A percentile compares a stretch with the other conserved stretches of the same genome.
Evolutionary conservation across 2,797 vertebrate species (phyloP).

Genomic region (Caiman crocodilus): DNA sequence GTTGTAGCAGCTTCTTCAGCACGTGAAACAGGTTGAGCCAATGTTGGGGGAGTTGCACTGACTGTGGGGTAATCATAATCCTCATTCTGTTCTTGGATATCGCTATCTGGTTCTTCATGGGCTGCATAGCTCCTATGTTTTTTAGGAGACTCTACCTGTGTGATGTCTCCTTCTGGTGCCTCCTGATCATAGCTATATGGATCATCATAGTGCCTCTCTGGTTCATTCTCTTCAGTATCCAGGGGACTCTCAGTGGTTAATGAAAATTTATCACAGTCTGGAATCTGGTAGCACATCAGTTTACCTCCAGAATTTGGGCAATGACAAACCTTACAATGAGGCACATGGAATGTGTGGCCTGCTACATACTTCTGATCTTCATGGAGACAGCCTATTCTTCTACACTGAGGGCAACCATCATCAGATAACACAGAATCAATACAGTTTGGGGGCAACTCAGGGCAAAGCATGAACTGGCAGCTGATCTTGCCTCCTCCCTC

Average conservation of each 20-base stretch:
- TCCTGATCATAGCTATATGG: constrained; percentile 86
- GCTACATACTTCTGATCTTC: constrained; percentile 88
- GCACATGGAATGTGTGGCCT: constrained; percentile 90
- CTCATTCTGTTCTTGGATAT: constrained; percentile 74
- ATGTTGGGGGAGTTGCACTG: constrained; percentile 44
- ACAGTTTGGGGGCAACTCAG: constrained; percentile 92
- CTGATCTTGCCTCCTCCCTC: constrained; percentile 91
- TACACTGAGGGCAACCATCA: constrained; percentile 90
- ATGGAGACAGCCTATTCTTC: constrained; percentile 89
- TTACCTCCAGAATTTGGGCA: constrained; percentile 90
- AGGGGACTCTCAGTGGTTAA: constrained; percentile 74
- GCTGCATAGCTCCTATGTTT: constrained; percentile 57
- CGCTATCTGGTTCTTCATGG: constrained; percentile 65
- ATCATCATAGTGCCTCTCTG: constrained; percentile 75
- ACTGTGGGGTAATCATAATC: constrained; percentile 80
- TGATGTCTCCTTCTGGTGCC: constrained; percentile 71
- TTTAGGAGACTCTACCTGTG: constrained; percentile 64
- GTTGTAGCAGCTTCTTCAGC: constrained; percentile 38
- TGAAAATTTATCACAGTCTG: constrained; percentile 79
- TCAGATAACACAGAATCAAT: constrained; percentile 86
- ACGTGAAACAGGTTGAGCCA: constrained; percentile 8
- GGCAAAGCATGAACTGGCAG: constrained; percentile 95
- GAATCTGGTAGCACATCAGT: constrained; percentile 93
- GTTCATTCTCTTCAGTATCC: constrained; percentile 74
- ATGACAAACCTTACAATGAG: constrained; percentile 91